phyloP scores from a whole-genome alignment of 2,888 invertebrate genomes.

The Dorcus parallelipipedus region DNA sequence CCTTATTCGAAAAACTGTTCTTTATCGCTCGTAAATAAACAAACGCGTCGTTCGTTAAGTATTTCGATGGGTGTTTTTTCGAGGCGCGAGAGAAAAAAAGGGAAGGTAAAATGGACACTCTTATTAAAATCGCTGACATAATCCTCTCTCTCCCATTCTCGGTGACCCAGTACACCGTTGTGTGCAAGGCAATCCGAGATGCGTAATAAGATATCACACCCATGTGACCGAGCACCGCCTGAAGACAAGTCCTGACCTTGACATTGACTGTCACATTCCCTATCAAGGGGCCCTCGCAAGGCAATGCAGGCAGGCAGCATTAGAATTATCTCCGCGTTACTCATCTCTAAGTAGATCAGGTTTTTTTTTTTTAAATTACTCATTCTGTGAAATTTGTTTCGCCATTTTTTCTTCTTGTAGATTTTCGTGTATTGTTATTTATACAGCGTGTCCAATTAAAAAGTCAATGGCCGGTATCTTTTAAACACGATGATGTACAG shows the following conservation, averaged over 20 bases:
- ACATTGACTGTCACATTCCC: conserved; percentile 19
- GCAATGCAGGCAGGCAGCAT: background rate
- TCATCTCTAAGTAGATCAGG: conserved; percentile 1
- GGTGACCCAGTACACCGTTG: conserved; percentile 11
- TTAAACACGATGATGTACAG: no score
- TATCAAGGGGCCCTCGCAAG: conserved; percentile 17
- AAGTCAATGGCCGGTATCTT: no score
- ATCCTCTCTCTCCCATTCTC: background rate
- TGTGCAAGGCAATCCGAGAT: conserved; percentile 12
- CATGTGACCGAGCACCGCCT: conserved; percentile 16
- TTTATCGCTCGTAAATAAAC: no score
- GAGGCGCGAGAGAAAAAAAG: no score
- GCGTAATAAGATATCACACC: conserved; percentile 17
- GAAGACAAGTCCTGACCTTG: conserved; percentile 22
- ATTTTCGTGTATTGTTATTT: no score
- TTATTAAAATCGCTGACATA: background rate
- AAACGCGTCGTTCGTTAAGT: no score
- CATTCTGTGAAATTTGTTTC: no score
- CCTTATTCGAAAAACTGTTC: no score
- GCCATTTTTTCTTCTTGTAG: no score
- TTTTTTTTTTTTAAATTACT: background rate
- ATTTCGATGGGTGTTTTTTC: no score
- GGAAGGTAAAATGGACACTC: conserved; percentile 9
- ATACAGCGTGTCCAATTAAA: no score
- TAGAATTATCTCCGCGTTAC: background rate